These are phyloP conservation scores for Brevipalpus yothersi DNA, from an alignment of 1,140 invertebrate species.

Conservation along the genomic window DNA sequence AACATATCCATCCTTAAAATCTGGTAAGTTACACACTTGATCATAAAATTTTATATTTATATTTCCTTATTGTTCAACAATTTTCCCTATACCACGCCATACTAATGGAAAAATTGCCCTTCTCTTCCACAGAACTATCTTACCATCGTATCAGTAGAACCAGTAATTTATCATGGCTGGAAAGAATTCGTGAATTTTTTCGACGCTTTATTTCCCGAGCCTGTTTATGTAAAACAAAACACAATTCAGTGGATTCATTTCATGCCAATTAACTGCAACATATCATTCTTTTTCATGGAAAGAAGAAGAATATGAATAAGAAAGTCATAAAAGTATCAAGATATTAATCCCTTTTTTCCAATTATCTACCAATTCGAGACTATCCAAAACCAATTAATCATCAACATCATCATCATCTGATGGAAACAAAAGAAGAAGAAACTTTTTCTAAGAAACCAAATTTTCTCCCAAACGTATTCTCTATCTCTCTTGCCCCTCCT, in stretches of 20 bases:
- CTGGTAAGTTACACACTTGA: background rate
- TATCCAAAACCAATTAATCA: no score
- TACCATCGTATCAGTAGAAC: background rate
- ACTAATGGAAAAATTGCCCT: background rate
- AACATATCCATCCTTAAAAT: background rate
- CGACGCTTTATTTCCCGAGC: background rate
- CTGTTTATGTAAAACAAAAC: background rate
- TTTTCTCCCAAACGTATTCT: no score
- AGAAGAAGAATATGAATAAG: no score
- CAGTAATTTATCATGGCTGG: background rate
- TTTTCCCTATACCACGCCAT: background rate
- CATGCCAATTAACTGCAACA: background rate
- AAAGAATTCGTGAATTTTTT: background rate
- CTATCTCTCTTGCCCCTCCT: no score
- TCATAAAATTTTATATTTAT: background rate
- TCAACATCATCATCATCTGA: no score
- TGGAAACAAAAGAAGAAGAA: no score
- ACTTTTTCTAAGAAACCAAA: no score
- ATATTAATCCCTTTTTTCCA: no score
- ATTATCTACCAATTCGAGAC: no score
- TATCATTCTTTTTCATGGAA: no score
- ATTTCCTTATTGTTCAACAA: background rate
- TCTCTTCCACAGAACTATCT: background rate
- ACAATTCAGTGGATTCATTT: background rate
- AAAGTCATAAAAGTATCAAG: no score